Evolutionary conservation across 2,888 invertebrate species (phyloP).

Genomic region (Drosophila mimetica): DNA sequence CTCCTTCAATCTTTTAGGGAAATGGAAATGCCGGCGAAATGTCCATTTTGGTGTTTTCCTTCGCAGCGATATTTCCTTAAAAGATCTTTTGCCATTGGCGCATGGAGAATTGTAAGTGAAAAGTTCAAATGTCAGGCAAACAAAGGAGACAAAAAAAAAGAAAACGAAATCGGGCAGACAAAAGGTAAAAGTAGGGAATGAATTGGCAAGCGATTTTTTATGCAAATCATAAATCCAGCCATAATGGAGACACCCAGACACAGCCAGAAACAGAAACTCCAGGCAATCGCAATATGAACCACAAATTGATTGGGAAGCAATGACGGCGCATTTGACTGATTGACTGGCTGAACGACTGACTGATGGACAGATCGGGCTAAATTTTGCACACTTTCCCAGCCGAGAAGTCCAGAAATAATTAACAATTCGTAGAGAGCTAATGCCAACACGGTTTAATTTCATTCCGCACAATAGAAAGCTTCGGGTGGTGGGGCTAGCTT

Average conservation of each 20-base stretch:
- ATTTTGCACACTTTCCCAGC: constrained; percentile 75
- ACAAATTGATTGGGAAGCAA: constrained; percentile 71
- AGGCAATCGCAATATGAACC: constrained; percentile 51
- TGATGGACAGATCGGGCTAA: constrained; percentile 39
- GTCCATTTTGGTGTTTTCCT: constrained; percentile 72
- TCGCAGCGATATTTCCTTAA: constrained; percentile 66
- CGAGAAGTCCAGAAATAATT: constrained; percentile 60
- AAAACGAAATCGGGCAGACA: constrained; percentile 62
- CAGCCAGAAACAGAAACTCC: constrained; percentile 7
- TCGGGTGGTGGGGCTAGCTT: constrained; percentile 69
- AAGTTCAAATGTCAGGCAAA: constrained; percentile 78
- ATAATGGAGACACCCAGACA: constrained; percentile 55
- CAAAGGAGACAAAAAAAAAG: constrained; percentile 67
- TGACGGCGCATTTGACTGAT: constrained; percentile 72
- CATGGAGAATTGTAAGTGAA: constrained; percentile 46
- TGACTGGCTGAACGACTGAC: constrained; percentile 46
- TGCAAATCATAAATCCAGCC: constrained; percentile 80
- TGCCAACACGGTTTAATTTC: constrained; percentile 78
- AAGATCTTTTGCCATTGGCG: constrained; percentile 31
- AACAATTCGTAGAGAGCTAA: constrained; percentile 60
- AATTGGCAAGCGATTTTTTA: constrained; percentile 75
- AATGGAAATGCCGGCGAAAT: constrained; percentile 77
- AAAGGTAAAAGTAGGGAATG: constrained; percentile 76
- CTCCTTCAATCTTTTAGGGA: constrained; percentile 74
- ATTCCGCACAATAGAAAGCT: constrained; percentile 71